Evolutionary conservation across 2,888 invertebrate species (phyloP), one percentile per base, ranked within the genome.

Genomic region (Amphipyra tragopoginis): DNA sequence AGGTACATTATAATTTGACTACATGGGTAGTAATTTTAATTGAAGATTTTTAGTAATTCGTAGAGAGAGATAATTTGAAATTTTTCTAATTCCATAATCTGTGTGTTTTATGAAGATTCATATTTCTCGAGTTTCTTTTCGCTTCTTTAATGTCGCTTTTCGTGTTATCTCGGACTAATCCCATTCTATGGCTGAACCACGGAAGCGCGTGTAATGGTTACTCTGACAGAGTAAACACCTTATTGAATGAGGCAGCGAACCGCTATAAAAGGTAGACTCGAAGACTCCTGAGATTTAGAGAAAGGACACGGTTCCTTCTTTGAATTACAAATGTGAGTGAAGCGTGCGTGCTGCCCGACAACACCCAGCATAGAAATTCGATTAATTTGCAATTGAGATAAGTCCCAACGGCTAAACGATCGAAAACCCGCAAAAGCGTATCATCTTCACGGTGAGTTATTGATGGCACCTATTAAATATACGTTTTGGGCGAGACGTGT

Each of bases 381-480:
- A 91, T 93, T 92, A 93, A 93, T 94, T 93, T 93, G 89, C 92
- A 93, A 93, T 93, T 90, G 91, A 92, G 89, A 94, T 94, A 92
- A 90, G 88, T 86, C 85, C 83, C 86, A 81, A 78, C 79, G 82
- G 85, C 84, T 88, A 90, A 91, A 84, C 88, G 89, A 87, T 90
- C 86, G 87, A 86, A 85, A 87, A 86, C 86, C 87, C 86, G 85
- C 87, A 86, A 90, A 86, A 87, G 85, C 89, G 91, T 91, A 92
- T 92, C 92, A 92, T 93, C 89, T 91, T 88, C 85, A 79, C 85
- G 79, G 86, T 84, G 88, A 88, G 94, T 95, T 95, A 95, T 95
- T 95, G 94, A 95, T 95, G 92, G 90, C 87, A 84, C 85, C 93
- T 91, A 95, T 95, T 94, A 95, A 94, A 94, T 92, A 92, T 88